Evolutionary conservation across 2,888 invertebrate species (phyloP), one percentile per base, ranked within the genome.

Genomic region (Caenorhabditis sinica): DNA sequence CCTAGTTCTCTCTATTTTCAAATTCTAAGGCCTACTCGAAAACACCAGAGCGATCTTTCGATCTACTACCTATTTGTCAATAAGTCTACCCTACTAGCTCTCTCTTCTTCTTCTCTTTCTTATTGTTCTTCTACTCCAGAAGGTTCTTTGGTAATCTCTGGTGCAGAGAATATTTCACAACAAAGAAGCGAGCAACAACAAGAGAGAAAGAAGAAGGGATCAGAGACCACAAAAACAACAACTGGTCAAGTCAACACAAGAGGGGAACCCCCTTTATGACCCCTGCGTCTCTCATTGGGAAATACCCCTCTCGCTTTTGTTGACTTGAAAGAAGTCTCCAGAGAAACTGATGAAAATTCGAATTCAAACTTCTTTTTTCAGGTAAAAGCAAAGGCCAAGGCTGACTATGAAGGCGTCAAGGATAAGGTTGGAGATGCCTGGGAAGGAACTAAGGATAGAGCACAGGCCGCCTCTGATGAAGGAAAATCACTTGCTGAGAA

Each of bases 141-240:
- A 56, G 28, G 56, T 56, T 56, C 56, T 56, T 11, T 56, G 56
- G 56, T 51, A 20, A 51, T 51, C 51, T 51, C 51, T 51, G 51
- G 51, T 51, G 51, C 51, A 51, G n/a, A n/a, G n/a, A n/a, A n/a
- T n/a, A n/a, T n/a, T n/a, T n/a, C n/a, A n/a, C n/a, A n/a, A n/a
- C n/a, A n/a, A n/a, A n/a, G n/a, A n/a, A n/a, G n/a, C n/a, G n/a
- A n/a, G 51, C 15, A 17, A 2, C 49, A 49, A 49, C 15, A n/a
- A 49, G 17, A 15, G 49, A 45, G 45, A 23, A 53, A 17, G 6
- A 61, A 45, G 40, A 63, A 65, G 28, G 15, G 45, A 28, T 28
- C 65, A 65, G 65, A 65, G 65, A 65, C 25, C 45, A 65, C 6
- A 45, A 28, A 6, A 65, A 65, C 45, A 65, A 65, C 65, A 65